Evolutionary conservation across 2,113 vertebrate species (phyloP), one percentile per base, ranked within the genome.

Genomic region (Siniperca chuatsi): DNA sequence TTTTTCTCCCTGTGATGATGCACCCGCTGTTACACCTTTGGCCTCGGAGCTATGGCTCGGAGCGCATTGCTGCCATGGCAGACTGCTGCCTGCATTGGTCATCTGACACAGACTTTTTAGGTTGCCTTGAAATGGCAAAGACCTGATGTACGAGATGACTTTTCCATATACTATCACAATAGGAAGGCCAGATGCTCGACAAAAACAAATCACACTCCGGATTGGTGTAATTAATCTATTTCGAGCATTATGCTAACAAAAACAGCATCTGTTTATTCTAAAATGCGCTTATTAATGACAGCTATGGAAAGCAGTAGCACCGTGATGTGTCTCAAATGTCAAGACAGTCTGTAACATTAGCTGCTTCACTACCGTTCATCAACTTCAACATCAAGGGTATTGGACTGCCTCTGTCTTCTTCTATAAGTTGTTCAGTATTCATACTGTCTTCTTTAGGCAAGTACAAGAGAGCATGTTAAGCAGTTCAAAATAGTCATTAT

Each of bases 101-200:
- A 70, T 44, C 66, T 88, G 82, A 91, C 85, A 85, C 85, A 68
- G 87, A 86, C 65, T 76, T 80, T 74, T 65, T 78, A 88, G 81
- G 89, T 91, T 90, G 92, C 92, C 90, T 90, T 90, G 89, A 92
- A 90, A 91, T 84, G 87, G 75, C 76, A 66, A n/a, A 15, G 68
- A 89, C 75, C 89, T 89, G 93, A 92, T 90, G 82, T 81, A 92
- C 84, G 75, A 86, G 85, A 89, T 74, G 69, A 87, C 88, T 85
- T 89, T 81, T 87, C 85, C 79, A 64, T 82, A 82, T 87, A 76
- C 77, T 74, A 72, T 86, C 81, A 61, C 61, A 55, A 78, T 37
- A 58, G 55, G 50, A 67, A 84, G 40, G 82, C 23, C 73, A 62
- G 78, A 40, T 81, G 50, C 25, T 48, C 15, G 55, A 73, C 80